Percentiles rank a stretch among this genome's conserved stretches.
These are phyloP conservation scores for Paratilapia polleni DNA, from an alignment of 2,113 vertebrate species.

Conservation along the genomic window DNA sequence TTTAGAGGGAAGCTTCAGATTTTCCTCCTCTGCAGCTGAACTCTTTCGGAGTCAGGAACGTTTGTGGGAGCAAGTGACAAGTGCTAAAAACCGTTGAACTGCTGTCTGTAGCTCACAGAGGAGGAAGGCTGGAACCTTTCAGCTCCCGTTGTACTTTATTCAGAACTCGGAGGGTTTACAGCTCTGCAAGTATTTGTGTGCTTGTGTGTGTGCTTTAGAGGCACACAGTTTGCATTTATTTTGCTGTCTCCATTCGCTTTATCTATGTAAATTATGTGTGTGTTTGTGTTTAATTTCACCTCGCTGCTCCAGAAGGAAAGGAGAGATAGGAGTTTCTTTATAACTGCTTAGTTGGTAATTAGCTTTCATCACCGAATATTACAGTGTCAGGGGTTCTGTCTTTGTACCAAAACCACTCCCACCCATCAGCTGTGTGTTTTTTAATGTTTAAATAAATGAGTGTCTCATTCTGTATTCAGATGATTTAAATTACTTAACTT, in stretches of 20 bases:
- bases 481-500: constrained; percentile 56
- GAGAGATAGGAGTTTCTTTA: constrained; percentile 10
- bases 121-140: constrained; percentile 24
- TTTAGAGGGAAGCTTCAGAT: constrained; percentile 35
- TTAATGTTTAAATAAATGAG: constrained; percentile 47
- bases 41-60: constrained; percentile 44
- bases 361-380: constrained; percentile 28
- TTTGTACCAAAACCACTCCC: constrained; percentile 60
- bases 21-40: constrained; percentile 54
- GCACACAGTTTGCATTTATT: constrained; percentile 48
- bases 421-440: constrained; percentile 45
- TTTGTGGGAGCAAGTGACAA: constrained; percentile 48
- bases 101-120: constrained; percentile 15
- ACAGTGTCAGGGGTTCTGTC: constrained; percentile 54
- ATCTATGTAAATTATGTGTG: constrained; percentile 43
- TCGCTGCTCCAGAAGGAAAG: constrained; percentile 16
- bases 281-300: constrained; percentile 15
- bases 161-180: constrained; percentile 55
- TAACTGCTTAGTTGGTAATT: constrained; percentile 26
- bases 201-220: constrained; percentile 28
- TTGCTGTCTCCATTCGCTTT: constrained; percentile 68
- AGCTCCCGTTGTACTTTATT: constrained; percentile 29
- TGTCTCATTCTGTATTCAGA: constrained; percentile 49
- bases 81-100: neutral
- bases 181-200: constrained; percentile 46